These are phyloP conservation scores for Petrocephalus schoutedeni DNA, from an alignment of 2,797 vertebrate genomes.

Conservation along the genomic window DNA sequence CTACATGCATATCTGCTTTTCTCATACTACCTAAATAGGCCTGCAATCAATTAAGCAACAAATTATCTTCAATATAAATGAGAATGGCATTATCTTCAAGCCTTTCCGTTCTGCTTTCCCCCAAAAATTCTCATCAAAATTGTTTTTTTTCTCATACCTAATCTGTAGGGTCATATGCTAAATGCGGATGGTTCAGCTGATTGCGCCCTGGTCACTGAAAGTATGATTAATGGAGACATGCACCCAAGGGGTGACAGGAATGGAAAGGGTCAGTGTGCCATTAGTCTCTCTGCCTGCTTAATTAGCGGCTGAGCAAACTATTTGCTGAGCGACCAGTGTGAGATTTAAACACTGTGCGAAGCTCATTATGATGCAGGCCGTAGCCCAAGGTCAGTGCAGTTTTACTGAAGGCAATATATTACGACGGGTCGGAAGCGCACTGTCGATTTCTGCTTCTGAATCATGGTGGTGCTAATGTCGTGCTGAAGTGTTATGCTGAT, in stretches of 20 bases:
- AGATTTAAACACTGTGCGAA: slow-evolving; percentile 2
- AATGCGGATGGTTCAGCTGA: background rate
- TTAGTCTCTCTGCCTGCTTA: slow-evolving; percentile 6
- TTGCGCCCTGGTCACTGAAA: background rate
- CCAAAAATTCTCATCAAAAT: background rate
- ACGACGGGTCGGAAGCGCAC: background rate
- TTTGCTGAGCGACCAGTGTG: background rate
- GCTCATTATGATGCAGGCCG: background rate
- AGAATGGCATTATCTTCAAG: background rate
- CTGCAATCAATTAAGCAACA: background rate
- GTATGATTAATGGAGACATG: background rate
- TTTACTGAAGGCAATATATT: background rate
- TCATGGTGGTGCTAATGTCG: background rate
- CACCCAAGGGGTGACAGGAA: background rate
- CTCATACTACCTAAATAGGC: background rate
- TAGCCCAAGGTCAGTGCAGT: background rate
- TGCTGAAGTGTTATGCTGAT: background rate
- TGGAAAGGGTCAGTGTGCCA: background rate
- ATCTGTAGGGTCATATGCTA: background rate
- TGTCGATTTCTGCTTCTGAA: background rate
- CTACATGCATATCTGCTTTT: background rate
- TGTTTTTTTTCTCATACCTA: background rate
- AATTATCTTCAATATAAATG: slow-evolving; percentile 10
- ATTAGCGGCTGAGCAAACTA: background rate
- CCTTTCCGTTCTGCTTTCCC: background rate